These are phyloP conservation scores for Tethea ocularis DNA, from an alignment of 2,888 invertebrate species.

Conservation along the genomic window DNA sequence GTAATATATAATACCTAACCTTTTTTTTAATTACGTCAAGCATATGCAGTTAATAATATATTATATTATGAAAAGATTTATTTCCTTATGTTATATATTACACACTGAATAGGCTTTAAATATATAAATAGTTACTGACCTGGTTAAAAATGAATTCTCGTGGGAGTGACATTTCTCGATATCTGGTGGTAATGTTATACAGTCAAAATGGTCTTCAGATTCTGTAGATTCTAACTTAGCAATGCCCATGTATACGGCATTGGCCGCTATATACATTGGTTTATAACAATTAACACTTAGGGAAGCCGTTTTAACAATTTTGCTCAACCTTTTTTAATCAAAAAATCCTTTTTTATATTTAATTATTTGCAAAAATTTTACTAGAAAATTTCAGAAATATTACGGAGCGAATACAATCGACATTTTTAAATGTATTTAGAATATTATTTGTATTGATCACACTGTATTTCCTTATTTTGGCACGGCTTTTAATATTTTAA, in stretches of 20 bases:
- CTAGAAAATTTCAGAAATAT: slow-evolving; percentile 8
- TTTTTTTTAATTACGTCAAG: too few species aligned
- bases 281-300: slow-evolving; percentile 43
- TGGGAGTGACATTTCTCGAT: slow-evolving; percentile 84
- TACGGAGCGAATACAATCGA: slow-evolving; percentile 11
- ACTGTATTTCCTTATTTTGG: slow-evolving; percentile 15
- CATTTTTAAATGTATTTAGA: slow-evolving; percentile 16
- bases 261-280: slow-evolving; percentile 73
- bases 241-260: slow-evolving; percentile 56
- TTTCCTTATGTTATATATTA: too few species aligned
- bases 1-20: too few species aligned
- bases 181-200: slow-evolving; percentile 67
- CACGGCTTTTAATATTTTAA: slow-evolving; percentile 12
- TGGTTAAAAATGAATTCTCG: slow-evolving; percentile 85
- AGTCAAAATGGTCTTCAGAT: slow-evolving; percentile 69
- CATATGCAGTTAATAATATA: too few species aligned
- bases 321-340: slow-evolving; percentile 34
- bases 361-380: slow-evolving; percentile 10
- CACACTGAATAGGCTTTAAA: not conserved
- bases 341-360: slow-evolving; percentile 28
- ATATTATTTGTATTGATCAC: slow-evolving; percentile 7
- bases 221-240: slow-evolving; percentile 68
- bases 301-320: slow-evolving; percentile 68
- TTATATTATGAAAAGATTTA: too few species aligned
- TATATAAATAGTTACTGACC: slow-evolving; percentile 56